Evolutionary conservation across 2,888 invertebrate species (phyloP), one percentile per base, ranked within the genome.

Genomic region (Platynereis dumerilii): DNA sequence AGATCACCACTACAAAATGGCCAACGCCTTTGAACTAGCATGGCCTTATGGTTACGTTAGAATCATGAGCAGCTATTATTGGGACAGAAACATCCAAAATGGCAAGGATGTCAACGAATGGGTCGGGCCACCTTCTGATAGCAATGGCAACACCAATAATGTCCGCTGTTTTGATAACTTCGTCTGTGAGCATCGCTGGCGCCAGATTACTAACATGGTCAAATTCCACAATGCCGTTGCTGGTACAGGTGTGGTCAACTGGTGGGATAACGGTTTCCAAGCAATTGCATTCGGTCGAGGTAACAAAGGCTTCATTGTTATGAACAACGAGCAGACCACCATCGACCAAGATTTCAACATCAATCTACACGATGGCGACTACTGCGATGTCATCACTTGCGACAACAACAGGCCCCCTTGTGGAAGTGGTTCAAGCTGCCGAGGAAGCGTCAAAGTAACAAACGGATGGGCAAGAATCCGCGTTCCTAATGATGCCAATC

Each of bases 391-490:
- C 22, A 80, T 83, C 42, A 72, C 75, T n/a, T 79, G 81, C 54
- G 68, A 69, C 1, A 65, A 62, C 17, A 64, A 67, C 45, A 15
- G 27, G 5, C 61, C 60, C 2, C 60, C 60, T 17, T 60, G 60
- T 24, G 58, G 53, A 1, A n/a, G n/a, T n/a, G 34, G 34, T 12
- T 7, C 7, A 5, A n/a, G n/a, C 29, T 52, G 60, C 53, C 12
- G 28, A 1, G 52, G 45, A 1, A 20, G 84, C 0, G 82, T 92
- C 1, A 85, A 78, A 0, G 92, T 92, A 0, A 87, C 87, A 20
- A 85, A 88, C 67, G 90, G 90, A 0, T 83, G 83, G 0, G 91
- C 90, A 0, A 78, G 84, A 59, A 88, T 92, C 65, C 73, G 81
- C 53, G 81, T 92, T 10, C 80, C 86, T 0, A 79, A 84, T 27